These are phyloP conservation scores for Stichopus horrens DNA, from an alignment of 53 echinoderm and acorn worm species.

Conservation along the genomic window DNA sequence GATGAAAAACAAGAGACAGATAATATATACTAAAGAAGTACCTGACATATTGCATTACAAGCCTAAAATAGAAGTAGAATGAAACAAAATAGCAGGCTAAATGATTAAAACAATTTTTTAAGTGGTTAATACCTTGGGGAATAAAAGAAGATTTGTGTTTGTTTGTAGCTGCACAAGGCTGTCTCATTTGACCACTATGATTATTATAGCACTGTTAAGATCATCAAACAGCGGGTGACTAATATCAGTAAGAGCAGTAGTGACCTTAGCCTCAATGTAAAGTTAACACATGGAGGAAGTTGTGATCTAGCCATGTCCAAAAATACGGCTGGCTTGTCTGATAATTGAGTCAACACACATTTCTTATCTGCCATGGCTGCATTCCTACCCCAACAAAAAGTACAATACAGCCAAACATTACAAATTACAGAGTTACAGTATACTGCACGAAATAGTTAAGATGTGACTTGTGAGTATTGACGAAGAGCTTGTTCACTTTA, in stretches of 20 bases:
- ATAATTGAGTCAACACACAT: background rate
- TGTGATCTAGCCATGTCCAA: background rate
- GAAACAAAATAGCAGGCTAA: no score
- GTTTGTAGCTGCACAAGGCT: background rate
- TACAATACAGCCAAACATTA: background rate
- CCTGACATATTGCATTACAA: no score
- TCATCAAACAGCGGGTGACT: background rate
- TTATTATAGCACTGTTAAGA: background rate
- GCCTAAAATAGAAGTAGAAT: no score
- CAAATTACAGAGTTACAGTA: background rate
- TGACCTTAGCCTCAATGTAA: background rate
- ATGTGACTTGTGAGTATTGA: background rate
- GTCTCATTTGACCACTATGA: background rate
- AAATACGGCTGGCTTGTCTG: background rate
- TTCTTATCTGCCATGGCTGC: background rate
- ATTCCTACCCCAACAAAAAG: background rate
- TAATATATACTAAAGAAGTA: no score
- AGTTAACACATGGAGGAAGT: background rate
- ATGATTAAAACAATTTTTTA: no score
- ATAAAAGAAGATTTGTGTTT: no score
- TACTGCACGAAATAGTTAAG: no score
- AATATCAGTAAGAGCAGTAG: background rate
- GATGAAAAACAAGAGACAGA: no score
- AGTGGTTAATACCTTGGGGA: no score
- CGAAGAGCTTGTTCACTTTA: background rate